phyloP scores from a whole-genome alignment of 2,113 vertebrate genomes.

The Forbesichthys agassizii region DNA sequence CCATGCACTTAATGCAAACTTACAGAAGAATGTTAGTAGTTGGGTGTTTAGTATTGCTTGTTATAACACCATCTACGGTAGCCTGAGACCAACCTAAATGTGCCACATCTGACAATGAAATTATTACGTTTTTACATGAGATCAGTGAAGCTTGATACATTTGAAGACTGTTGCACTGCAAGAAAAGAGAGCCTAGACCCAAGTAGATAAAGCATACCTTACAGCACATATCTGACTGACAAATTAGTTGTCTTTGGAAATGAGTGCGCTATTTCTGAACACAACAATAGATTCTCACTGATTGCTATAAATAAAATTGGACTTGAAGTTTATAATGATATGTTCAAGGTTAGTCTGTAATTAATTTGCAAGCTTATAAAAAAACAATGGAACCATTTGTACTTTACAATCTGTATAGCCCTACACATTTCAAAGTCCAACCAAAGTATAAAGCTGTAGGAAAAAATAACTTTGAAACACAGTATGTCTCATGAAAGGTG shows the following conservation, averaged over 20 bases:
- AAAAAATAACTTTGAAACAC: background rate
- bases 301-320: background rate
- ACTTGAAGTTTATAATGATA: background rate
- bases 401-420: background rate
- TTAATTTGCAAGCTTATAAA: background rate
- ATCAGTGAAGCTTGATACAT: slow-evolving; percentile 2
- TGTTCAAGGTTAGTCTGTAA: background rate
- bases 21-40: no score
- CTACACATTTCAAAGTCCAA: background rate
- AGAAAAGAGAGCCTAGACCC: slow-evolving; percentile 24
- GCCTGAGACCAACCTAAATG: no score
- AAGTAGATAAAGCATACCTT: slow-evolving; percentile 27
- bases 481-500: background rate
- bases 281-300: background rate
- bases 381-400: background rate
- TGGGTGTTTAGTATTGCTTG: no score
- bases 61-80: no score
- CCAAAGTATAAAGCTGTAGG: no score
- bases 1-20: no score
- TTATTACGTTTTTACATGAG: background rate
- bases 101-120: background rate
- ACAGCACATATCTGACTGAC: background rate
- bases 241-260: slow-evolving; percentile 19
- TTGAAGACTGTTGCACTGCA: slow-evolving; percentile 3
- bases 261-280: background rate